Evolutionary conservation across 2,888 invertebrate species (phyloP), one percentile per base, ranked within the genome.

Genomic region (Siphlonurus alternatus): DNA sequence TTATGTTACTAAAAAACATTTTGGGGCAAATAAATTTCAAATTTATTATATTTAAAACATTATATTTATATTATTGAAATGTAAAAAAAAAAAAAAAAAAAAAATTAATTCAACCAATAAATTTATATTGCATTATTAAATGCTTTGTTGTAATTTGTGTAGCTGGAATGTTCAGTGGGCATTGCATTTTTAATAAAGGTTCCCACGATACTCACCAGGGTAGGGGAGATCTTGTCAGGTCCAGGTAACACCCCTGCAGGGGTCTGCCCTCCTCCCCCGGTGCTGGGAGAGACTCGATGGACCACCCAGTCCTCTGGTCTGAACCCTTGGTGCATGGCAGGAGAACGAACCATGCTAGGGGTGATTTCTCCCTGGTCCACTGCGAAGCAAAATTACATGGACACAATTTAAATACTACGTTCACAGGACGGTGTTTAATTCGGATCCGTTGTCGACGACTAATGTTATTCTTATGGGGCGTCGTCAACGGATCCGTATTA

Each of bases 301-400:
- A 66, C 66, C 1, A 70, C 69, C 73, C 73, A 73, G 59, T 74
- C 73, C 63, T 73, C 72, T 53, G 70, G 65, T 23, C 71, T 69
- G 67, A 74, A 73, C 7, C 73, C 72, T 64, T 75, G 74, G 64
- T 71, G 73, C 71, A 73, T 72, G 3, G 73, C 74, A 2, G 76
- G 74, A 66, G 75, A 75, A 56, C 74, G 70, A 19, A 73, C 73
- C 71, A 74, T 72, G 2, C 72, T 71, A 2, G 71, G 70, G 10
- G 71, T 69, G 62, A 69, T 61, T 70, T 73, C 63, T 63, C 19
- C 56, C 66, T 65, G 7, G 61, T 64, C 19, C 66, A 56, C 53
- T 67, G 65, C n/a, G 7, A 56, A 56, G n/a, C n/a, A n/a, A n/a
- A n/a, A n/a, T n/a, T 66, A 56, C 56, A 66, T 65, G 7, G n/a